phyloP scores from a whole-genome alignment of 1,140 invertebrate species.

The Brachystomella parvula region DNA sequence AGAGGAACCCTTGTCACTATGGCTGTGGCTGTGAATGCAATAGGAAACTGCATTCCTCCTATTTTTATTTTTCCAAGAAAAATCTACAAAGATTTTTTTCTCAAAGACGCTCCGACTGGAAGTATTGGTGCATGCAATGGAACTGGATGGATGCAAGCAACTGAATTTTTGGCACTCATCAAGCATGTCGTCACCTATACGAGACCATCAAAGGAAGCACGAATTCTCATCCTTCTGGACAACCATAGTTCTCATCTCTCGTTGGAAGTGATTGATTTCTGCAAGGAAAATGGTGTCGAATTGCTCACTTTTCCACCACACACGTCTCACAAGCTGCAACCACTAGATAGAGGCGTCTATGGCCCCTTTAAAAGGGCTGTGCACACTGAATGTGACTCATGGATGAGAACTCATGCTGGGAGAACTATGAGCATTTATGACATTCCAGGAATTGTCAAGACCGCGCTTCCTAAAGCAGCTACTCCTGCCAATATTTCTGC shows the following conservation, averaged over 20 bases:
- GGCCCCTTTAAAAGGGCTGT: constrained; percentile 41
- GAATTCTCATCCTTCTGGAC: constrained; percentile 15
- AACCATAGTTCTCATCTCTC: constrained; percentile 5
- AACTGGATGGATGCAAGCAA: constrained; percentile 43
- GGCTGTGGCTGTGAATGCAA: constrained; percentile 40
- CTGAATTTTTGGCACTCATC: constrained; percentile 40
- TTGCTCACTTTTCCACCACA: constrained; percentile 44
- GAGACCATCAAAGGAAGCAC: too few relatives aligned
- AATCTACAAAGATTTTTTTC: constrained; percentile 43
- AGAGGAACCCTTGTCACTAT: constrained; percentile 44
- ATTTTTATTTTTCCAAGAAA: constrained; percentile 45
- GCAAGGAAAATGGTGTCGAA: constrained; percentile 40
- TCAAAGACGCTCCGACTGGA: constrained; percentile 44
- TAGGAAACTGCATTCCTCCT: constrained; percentile 44
- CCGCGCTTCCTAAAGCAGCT: too few relatives aligned
- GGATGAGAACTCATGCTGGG: background rate
- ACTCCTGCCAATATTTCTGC: too few relatives aligned
- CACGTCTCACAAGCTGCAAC: constrained; percentile 45
- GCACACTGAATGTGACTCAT: background rate
- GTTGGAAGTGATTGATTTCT: constrained; percentile 27
- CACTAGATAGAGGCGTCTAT: constrained; percentile 45
- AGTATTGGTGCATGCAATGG: constrained; percentile 39
- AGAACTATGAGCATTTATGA: background rate
- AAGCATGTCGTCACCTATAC: constrained; percentile 42
- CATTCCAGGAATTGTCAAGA: background rate